Conservation (phyloP, 1,140 invertebrate species). For the Cydia pomonella region DNA sequence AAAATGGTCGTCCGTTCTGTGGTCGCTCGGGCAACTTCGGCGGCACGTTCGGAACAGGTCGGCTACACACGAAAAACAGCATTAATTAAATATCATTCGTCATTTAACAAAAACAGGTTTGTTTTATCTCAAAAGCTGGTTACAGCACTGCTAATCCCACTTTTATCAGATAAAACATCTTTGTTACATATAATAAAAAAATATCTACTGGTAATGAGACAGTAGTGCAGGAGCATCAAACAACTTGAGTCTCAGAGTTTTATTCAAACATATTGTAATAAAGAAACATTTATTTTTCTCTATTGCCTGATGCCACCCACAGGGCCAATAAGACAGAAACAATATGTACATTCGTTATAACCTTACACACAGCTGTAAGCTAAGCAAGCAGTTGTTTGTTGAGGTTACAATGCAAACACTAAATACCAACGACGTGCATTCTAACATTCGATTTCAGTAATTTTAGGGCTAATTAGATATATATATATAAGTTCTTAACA, state of each 20-base stretch:
- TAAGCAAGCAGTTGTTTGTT: conserved; percentile 2
- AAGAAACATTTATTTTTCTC: not conserved
- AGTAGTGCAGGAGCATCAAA: not conserved
- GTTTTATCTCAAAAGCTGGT: not conserved
- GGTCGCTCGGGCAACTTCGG: conserved; percentile 78
- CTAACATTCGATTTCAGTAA: not conserved
- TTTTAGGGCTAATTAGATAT: not conserved
- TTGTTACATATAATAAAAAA: not conserved
- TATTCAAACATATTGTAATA: not conserved
- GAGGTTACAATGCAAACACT: conserved; percentile 2
- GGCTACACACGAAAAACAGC: conserved; percentile 63
- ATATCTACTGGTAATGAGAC: not conserved
- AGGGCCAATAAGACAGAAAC: not conserved
- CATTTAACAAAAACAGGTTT: not conserved
- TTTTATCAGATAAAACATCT: not conserved
- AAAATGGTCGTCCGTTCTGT: conserved; percentile 79
- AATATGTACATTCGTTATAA: not conserved
- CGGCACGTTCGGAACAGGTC: conserved; percentile 73
- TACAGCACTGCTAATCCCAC: not conserved
- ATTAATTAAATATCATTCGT: conserved; percentile 35
- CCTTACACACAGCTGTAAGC: conserved; percentile 18
- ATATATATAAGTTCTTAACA: not conserved
- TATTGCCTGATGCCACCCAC: not conserved
- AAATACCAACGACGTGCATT: conserved; percentile 1
- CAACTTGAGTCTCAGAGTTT: not conserved